phyloP scores from a whole-genome alignment of 1,140 invertebrate species.

The Papilio polytes region DNA sequence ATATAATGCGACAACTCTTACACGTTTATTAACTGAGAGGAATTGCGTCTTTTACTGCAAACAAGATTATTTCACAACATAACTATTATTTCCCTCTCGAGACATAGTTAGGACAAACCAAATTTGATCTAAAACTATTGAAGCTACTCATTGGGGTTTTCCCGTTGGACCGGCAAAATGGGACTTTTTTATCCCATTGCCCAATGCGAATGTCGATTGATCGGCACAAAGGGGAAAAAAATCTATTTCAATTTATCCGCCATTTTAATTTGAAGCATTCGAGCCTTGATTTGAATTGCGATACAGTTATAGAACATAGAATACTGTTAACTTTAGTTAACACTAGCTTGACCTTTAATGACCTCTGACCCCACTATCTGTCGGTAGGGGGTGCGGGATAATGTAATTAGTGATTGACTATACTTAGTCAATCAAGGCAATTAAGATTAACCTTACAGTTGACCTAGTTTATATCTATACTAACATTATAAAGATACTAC shows the following conservation, averaged over 20 bases:
- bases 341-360: neutral
- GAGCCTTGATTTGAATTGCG: no score
- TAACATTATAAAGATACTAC: neutral
- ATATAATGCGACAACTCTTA: conserved; percentile 4
- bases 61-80: neutral
- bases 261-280: no score
- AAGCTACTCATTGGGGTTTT: no score
- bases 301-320: neutral
- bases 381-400: neutral
- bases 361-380: neutral
- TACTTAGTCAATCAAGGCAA: neutral
- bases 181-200: no score
- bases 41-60: neutral
- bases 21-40: neutral
- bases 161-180: no score
- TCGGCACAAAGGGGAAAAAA: no score
- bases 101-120: no score
- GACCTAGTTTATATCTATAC: conserved; percentile 4
- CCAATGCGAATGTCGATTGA: no score
- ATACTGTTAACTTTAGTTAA: neutral
- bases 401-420: neutral
- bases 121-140: no score
- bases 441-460: conserved; percentile 3
- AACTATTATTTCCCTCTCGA: no score
- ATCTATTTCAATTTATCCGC: no score